A percentile compares a stretch with the other conserved stretches of the same genome.
Evolutionary conservation across 2,888 invertebrate species (phyloP).

Genomic region (Pseudanteris insignis): DNA sequence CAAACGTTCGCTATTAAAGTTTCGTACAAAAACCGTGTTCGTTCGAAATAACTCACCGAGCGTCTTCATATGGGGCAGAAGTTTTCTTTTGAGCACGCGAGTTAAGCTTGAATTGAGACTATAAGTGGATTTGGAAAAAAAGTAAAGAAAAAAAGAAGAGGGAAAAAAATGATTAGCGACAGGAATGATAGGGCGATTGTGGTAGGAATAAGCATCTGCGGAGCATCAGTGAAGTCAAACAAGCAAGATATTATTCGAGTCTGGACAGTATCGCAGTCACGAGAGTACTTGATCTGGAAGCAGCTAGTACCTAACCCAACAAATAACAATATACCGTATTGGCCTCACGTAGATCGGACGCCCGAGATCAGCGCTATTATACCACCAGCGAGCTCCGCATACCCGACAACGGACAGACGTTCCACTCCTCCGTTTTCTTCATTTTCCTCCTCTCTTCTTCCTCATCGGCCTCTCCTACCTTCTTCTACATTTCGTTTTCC

Average conservation of each 20-base stretch:
- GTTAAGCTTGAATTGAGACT: no score
- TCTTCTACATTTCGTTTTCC: conserved; percentile 27
- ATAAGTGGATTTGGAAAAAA: no score
- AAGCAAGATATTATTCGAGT: conserved; percentile 54
- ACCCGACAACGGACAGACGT: conserved; percentile 49
- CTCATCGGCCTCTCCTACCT: conserved; percentile 23
- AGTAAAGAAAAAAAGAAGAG: no score
- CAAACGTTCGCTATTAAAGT: conserved; percentile 1
- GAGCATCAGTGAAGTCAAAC: conserved; percentile 54
- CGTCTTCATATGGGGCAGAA: no score
- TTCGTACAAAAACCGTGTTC: conserved; percentile 27
- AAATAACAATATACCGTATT: conserved; percentile 59
- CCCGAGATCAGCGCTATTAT: conserved; percentile 54
- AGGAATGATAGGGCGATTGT: conserved; percentile 52
- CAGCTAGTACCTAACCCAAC: conserved; percentile 54
- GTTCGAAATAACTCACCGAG: conserved; percentile 21
- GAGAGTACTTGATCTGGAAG: conserved; percentile 54
- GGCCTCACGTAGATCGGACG: conserved; percentile 55
- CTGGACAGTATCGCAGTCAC: conserved; percentile 50
- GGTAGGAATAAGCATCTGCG: conserved; percentile 55
- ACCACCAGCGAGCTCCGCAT: conserved; percentile 39
- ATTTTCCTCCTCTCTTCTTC: conserved; percentile 25
- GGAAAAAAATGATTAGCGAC: no score
- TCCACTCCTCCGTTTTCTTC: conserved; percentile 26
- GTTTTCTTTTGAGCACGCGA: no score